These are phyloP conservation scores for Cotesia glomerata DNA, from an alignment of 1,140 invertebrate species.

Conservation along the genomic window DNA sequence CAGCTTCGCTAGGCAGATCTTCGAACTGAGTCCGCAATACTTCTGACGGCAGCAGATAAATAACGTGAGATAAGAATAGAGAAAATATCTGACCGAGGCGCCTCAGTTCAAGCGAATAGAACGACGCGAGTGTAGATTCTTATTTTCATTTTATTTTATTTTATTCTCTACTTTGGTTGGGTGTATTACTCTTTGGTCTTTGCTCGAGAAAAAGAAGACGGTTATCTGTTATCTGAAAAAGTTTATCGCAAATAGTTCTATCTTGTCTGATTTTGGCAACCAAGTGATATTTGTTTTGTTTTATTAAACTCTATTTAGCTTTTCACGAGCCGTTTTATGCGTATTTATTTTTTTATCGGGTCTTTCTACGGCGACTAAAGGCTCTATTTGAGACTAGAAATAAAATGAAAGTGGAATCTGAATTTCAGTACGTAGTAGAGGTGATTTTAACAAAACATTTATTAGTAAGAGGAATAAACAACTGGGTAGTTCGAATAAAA, in stretches of 20 bases:
- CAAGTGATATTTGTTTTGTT: constrained; percentile 8
- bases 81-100: constrained; percentile 22
- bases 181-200: constrained; percentile 23
- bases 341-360: neutral
- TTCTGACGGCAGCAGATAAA: constrained; percentile 35
- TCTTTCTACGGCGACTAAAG: too few relatives aligned
- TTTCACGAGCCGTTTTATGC: neutral
- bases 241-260: constrained; percentile 33
- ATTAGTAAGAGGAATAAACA: constrained; percentile 17
- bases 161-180: constrained; percentile 3
- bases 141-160: too few relatives aligned
- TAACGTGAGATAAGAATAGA: constrained; percentile 27
- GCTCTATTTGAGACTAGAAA: too few relatives aligned
- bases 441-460: constrained; percentile 14
- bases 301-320: neutral
- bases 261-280: constrained; percentile 43
- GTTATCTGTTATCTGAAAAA: constrained; percentile 40
- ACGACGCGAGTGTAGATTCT: too few relatives aligned
- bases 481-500: constrained; percentile 22
- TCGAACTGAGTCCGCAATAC: constrained; percentile 25
- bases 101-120: constrained; percentile 1
- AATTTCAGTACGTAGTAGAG: too few relatives aligned
- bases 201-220: neutral
- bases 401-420: too few relatives aligned
- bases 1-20: constrained; percentile 5